These are phyloP conservation scores for Mactra quadrangularis DNA, from an alignment of 1,140 invertebrate genomes.

Conservation along the genomic window DNA sequence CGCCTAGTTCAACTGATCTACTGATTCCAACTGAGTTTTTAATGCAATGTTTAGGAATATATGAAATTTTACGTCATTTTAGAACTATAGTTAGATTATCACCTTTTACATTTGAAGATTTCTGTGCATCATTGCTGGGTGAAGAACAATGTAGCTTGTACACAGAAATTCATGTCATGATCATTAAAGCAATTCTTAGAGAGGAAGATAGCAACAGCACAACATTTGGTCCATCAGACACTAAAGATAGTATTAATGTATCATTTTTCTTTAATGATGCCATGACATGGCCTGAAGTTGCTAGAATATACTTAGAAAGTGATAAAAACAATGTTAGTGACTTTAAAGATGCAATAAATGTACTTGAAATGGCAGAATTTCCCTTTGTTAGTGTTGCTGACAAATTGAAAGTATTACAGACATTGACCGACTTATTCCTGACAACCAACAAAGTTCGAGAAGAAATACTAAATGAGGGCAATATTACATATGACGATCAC, in stretches of 20 bases:
- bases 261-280: conserved; percentile 95
- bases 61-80: conserved; percentile 97
- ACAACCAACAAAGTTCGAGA: conserved; percentile 96
- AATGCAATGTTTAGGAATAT: conserved; percentile 88
- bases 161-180: conserved; percentile 95
- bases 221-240: conserved; percentile 96
- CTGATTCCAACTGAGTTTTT: conserved; percentile 91
- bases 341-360: conserved; percentile 87
- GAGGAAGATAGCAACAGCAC: conserved; percentile 98
- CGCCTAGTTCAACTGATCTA: conserved; percentile 95
- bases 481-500: conserved; percentile 96
- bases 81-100: conserved; percentile 94
- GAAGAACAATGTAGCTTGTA: conserved; percentile 96
- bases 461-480: conserved; percentile 96
- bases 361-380: conserved; percentile 86
- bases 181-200: conserved; percentile 94
- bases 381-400: conserved; percentile 93
- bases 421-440: conserved; percentile 96
- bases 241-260: conserved; percentile 98
- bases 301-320: conserved; percentile 91
- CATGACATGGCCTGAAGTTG: conserved; percentile 97
- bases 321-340: conserved; percentile 83
- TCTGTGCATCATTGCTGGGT: conserved; percentile 94
- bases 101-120: conserved; percentile 97
- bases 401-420: conserved; percentile 93